Percentiles rank a stretch among this genome's conserved stretches.
These are phyloP conservation scores for Nemotelus nigrinus DNA, from an alignment of 2,888 invertebrate genomes.

Conservation along the genomic window DNA sequence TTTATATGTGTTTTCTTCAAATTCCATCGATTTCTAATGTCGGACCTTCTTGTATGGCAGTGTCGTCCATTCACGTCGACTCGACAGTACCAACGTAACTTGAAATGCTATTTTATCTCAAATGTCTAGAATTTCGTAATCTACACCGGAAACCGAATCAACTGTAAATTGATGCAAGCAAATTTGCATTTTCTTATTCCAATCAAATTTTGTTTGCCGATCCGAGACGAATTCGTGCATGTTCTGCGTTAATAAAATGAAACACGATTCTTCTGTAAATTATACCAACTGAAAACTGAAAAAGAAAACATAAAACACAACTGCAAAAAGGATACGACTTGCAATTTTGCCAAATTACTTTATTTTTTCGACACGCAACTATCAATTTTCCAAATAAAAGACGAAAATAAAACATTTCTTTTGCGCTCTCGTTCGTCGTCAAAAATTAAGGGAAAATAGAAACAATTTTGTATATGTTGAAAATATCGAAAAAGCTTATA, in stretches of 20 bases:
- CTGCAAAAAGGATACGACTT: not conserved
- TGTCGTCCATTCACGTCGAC: too few relatives aligned
- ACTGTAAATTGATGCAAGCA: too few relatives aligned
- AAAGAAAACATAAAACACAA: not conserved
- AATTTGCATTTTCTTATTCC: constrained; percentile 17
- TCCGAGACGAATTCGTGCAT: not conserved
- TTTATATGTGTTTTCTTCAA: constrained; percentile 51
- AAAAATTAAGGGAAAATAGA: not conserved
- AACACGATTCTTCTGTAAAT: constrained; percentile 52
- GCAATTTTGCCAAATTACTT: too few relatives aligned
- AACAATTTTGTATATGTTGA: not conserved
- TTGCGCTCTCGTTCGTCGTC: too few relatives aligned
- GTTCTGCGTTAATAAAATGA: constrained; percentile 44
- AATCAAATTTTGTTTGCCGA: constrained; percentile 7
- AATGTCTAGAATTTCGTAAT: too few relatives aligned
- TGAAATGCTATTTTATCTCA: too few relatives aligned
- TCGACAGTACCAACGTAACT: too few relatives aligned
- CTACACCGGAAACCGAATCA: too few relatives aligned
- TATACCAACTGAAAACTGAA: constrained; percentile 47
- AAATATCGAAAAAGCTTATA: constrained; percentile 6
- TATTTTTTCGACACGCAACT: too few relatives aligned
- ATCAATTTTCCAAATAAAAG: too few relatives aligned
- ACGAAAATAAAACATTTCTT: too few relatives aligned
- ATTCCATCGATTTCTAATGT: constrained; percentile 60
- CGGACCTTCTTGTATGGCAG: constrained; percentile 52